Conservation (phyloP, 2,888 invertebrate genomes). For the Volucella inanis region DNA sequence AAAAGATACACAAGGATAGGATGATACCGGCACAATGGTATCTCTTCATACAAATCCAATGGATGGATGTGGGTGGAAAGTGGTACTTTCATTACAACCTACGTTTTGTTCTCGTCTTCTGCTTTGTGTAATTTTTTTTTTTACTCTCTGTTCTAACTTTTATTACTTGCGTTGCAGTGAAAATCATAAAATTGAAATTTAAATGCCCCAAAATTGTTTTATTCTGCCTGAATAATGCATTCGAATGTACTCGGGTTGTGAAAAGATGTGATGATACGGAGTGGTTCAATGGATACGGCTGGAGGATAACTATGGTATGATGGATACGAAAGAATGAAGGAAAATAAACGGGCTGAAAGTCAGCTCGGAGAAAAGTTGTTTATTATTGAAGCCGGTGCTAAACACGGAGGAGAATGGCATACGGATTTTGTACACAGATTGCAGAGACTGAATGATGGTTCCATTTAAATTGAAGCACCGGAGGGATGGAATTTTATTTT, state of each 20-base stretch:
- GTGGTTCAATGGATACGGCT: not conserved
- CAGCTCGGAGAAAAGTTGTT: slow-evolving; percentile 54
- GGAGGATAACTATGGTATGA: slow-evolving; percentile 11
- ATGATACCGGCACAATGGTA: slow-evolving; percentile 27
- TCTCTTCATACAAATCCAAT: too few species aligned
- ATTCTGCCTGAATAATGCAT: slow-evolving; percentile 68
- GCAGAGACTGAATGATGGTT: slow-evolving; percentile 54
- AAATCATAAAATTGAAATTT: slow-evolving; percentile 71
- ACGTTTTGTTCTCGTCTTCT: not conserved
- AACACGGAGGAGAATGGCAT: slow-evolving; percentile 26
- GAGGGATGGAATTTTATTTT: slow-evolving; percentile 9
- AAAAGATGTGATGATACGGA: too few species aligned
- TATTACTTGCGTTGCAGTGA: slow-evolving; percentile 61
- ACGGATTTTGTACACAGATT: slow-evolving; percentile 38
- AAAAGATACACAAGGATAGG: slow-evolving; percentile 20
- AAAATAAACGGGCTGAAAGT: slow-evolving; percentile 45
- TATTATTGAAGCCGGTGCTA: slow-evolving; percentile 53
- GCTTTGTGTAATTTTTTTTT: not conserved
- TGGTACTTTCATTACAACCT: slow-evolving; percentile 8
- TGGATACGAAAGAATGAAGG: slow-evolving; percentile 28
- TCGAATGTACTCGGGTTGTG: slow-evolving; percentile 18
- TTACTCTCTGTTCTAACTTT: slow-evolving; percentile 20
- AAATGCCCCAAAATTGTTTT: slow-evolving; percentile 67
- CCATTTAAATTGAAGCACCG: slow-evolving; percentile 57
- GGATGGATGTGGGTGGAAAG: not conserved